Conservation (phyloP, 2,113 vertebrate species). For the Procavia capensis region DNA sequence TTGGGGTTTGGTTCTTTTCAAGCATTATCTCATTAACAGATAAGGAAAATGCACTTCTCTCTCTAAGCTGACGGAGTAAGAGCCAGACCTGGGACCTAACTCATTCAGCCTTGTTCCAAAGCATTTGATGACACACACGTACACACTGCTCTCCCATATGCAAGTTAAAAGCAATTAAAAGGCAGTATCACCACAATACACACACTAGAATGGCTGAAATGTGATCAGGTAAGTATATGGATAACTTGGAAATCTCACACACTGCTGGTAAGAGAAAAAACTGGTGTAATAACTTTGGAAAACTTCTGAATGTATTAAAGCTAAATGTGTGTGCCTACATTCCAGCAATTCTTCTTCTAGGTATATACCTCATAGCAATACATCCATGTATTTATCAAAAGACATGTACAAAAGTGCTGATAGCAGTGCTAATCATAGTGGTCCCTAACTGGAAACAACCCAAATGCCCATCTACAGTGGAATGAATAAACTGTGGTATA, state of each 20-base stretch:
- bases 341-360: background rate
- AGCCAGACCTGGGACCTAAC: background rate
- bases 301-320: background rate
- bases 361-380: background rate
- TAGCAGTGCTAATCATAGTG: background rate
- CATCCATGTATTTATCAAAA: background rate
- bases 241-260: background rate
- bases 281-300: background rate
- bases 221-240: background rate
- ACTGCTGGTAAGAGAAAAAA: background rate
- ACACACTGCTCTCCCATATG: background rate
- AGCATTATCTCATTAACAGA: background rate
- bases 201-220: background rate
- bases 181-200: background rate
- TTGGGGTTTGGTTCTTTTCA: too few relatives aligned
- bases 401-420: background rate
- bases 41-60: background rate
- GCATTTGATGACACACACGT: background rate
- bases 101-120: background rate
- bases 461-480: background rate
- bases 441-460: background rate
- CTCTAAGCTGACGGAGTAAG: background rate
- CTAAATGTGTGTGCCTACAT: background rate
- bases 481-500: background rate
- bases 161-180: background rate